These are phyloP conservation scores for Pelobates cultripes DNA, from an alignment of 2,797 vertebrate genomes.

Conservation along the genomic window DNA sequence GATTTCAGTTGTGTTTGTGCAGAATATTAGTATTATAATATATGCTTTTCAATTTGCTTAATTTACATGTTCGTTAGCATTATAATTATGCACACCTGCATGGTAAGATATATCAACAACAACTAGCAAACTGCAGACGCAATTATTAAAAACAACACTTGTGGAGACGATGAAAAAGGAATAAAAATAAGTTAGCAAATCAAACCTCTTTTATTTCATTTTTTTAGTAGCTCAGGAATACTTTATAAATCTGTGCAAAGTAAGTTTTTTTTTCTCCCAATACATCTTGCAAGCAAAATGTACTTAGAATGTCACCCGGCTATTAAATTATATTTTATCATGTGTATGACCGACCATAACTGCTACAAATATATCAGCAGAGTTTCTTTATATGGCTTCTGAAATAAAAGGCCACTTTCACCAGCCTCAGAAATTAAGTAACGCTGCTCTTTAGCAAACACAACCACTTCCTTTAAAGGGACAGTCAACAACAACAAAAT, in stretches of 20 bases:
- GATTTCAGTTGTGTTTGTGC: slow-evolving; percentile 32
- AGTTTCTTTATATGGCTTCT: slow-evolving; percentile 1
- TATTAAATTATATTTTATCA: slow-evolving; percentile 51
- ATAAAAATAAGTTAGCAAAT: slow-evolving; percentile 37
- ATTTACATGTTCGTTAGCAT: slow-evolving; percentile 54
- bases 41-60: slow-evolving; percentile 42
- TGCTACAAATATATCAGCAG: slow-evolving; percentile 44
- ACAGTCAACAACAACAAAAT: too few species aligned
- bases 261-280: background rate
- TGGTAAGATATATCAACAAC: slow-evolving; percentile 46
- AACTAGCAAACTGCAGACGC: slow-evolving; percentile 34
- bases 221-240: slow-evolving; percentile 7
- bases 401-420: slow-evolving; percentile 14
- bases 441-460: slow-evolving; percentile 23
- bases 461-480: background rate
- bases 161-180: slow-evolving; percentile 10
- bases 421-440: slow-evolving; percentile 24
- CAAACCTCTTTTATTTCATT: slow-evolving; percentile 15
- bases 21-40: slow-evolving; percentile 47
- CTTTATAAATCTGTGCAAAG: slow-evolving; percentile 43
- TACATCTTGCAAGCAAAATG: slow-evolving; percentile 42
- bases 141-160: slow-evolving; percentile 35
- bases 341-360: slow-evolving; percentile 25
- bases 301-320: slow-evolving; percentile 27
- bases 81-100: slow-evolving; percentile 53